A percentile compares a stretch with the other conserved stretches of the same genome.
Evolutionary conservation across 2,113 vertebrate species (phyloP).

Genomic region (Spheniscus mendiculus): DNA sequence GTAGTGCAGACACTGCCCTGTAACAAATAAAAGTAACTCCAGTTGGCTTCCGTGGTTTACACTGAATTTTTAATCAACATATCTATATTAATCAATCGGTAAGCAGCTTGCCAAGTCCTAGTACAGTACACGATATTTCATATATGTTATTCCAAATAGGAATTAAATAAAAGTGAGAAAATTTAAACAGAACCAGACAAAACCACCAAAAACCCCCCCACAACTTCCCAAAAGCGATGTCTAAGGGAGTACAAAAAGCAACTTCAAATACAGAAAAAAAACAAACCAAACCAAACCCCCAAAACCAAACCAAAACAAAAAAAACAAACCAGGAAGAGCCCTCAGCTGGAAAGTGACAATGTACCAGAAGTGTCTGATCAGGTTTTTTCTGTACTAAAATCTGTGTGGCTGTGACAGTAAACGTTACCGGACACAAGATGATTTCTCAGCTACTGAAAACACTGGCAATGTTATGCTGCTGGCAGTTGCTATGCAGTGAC

Average conservation of each 20-base stretch:
- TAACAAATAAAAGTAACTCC: not conserved
- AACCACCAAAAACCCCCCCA: not conserved
- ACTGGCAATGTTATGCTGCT: not conserved
- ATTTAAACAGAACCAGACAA: not conserved
- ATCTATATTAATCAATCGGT: not conserved
- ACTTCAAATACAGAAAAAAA: not conserved
- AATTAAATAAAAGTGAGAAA: not conserved
- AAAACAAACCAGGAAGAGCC: not conserved
- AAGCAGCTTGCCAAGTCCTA: not conserved
- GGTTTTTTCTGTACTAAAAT: not conserved
- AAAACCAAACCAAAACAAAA: not conserved
- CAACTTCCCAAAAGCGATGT: not conserved
- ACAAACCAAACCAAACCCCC: accelerated
- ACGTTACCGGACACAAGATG: not conserved
- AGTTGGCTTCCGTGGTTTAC: not conserved
- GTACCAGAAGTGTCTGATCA: not conserved
- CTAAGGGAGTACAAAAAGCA: not conserved
- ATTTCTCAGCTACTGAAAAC: not conserved
- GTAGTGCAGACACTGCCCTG: not conserved
- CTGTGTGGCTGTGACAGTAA: not conserved
- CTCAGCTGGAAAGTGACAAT: not conserved
- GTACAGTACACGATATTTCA: not conserved
- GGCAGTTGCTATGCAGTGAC: not conserved
- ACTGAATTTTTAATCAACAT: not conserved
- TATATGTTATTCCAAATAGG: not conserved